A percentile compares a stretch with the other conserved stretches of the same genome.
Evolutionary conservation across 1,140 invertebrate species (phyloP).

Genomic region (Brevipalpus yothersi): DNA sequence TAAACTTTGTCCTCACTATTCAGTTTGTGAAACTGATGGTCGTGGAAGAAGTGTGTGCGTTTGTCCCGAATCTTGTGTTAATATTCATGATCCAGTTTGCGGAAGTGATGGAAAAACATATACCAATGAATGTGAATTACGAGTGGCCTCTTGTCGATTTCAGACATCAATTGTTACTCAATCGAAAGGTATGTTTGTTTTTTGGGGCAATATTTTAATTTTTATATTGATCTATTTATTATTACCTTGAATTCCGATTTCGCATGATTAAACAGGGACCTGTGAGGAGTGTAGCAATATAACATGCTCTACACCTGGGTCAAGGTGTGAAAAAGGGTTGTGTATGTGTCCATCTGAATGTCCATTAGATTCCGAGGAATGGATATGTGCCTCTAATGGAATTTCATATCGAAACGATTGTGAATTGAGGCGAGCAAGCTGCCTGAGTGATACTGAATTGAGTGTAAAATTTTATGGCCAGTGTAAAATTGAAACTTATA

Average conservation of each 20-base stretch:
- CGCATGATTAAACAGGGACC: neutral
- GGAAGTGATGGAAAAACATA: slow-evolving; percentile 43
- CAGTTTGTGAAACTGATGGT: slow-evolving; percentile 44
- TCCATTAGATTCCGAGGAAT: slow-evolving; percentile 20
- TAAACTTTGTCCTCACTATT: slow-evolving; percentile 55
- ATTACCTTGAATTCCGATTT: neutral
- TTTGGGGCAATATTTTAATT: neutral
- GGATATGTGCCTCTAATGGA: slow-evolving; percentile 59
- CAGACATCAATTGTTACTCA: neutral
- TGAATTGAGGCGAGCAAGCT: slow-evolving; percentile 42
- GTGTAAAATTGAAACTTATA: slow-evolving; percentile 38
- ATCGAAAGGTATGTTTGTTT: neutral
- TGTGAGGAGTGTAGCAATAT: neutral
- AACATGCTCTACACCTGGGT: slow-evolving; percentile 39
- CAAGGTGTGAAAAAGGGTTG: slow-evolving; percentile 47
- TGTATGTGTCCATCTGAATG: slow-evolving; percentile 68
- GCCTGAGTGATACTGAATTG: slow-evolving; percentile 35
- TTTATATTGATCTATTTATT: neutral
- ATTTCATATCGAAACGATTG: slow-evolving; percentile 64
- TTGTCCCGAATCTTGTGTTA: slow-evolving; percentile 45
- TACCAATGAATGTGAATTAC: slow-evolving; percentile 36
- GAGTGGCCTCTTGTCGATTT: slow-evolving; percentile 39
- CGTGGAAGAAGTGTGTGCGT: slow-evolving; percentile 41
- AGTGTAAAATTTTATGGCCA: slow-evolving; percentile 45
- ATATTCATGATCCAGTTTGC: slow-evolving; percentile 37